Evolutionary conservation across 2,888 invertebrate genomes (phyloP).

Genomic region (Cephus sareptanus): DNA sequence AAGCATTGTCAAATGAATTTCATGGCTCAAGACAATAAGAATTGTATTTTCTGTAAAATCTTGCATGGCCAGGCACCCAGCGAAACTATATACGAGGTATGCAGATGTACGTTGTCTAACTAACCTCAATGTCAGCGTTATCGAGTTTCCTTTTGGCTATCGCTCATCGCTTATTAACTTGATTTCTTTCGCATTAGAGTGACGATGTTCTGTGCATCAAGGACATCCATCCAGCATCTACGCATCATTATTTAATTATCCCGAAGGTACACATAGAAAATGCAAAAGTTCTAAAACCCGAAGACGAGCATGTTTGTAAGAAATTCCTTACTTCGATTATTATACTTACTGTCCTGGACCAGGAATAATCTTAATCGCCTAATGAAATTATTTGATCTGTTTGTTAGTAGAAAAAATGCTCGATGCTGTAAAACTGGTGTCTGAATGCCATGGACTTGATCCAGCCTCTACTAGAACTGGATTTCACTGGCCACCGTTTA

Average conservation of each 20-base stretch:
- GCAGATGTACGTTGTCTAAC: neutral
- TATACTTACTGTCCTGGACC: too few relatives aligned
- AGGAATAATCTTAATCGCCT: neutral
- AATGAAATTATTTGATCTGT: conserved; percentile 11
- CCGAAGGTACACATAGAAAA: conserved; percentile 82
- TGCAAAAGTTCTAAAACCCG: conserved; percentile 74
- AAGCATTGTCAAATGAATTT: conserved; percentile 1
- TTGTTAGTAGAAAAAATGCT: conserved; percentile 76
- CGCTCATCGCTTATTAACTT: conserved; percentile 5
- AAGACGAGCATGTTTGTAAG: conserved; percentile 80
- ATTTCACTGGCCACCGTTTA: conserved; percentile 94
- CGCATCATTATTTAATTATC: conserved; percentile 82
- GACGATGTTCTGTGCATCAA: conserved; percentile 82
- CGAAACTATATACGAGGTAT: conserved; percentile 73
- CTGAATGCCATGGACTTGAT: conserved; percentile 68
- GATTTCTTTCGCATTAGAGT: conserved; percentile 64
- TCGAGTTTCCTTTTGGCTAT: neutral
- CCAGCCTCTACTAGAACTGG: conserved; percentile 71
- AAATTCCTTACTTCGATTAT: conserved; percentile 14
- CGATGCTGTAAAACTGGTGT: conserved; percentile 67
- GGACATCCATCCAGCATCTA: conserved; percentile 85
- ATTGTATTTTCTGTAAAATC: conserved; percentile 83
- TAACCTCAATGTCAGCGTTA: neutral
- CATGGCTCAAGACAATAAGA: conserved; percentile 33
- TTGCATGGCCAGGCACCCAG: conserved; percentile 72